These are phyloP conservation scores for Aplochiton taeniatus DNA, from an alignment of 2,797 vertebrate genomes.

Conservation along the genomic window DNA sequence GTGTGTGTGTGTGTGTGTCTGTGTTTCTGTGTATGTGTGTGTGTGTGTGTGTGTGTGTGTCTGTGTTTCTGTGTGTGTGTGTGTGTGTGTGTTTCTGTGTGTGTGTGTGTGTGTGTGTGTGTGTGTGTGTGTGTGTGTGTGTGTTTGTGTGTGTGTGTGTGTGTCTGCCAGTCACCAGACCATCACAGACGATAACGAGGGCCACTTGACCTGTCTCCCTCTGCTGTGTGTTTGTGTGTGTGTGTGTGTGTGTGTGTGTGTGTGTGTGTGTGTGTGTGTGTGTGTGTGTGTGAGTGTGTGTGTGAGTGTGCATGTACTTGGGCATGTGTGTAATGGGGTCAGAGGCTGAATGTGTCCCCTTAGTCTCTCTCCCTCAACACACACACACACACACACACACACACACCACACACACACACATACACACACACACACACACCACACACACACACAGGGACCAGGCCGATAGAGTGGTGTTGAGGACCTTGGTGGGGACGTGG, in stretches of 20 bases:
- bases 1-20: neutral
- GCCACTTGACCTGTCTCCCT: constrained; percentile 46
- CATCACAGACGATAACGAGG: constrained; percentile 29
- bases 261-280: too few relatives aligned
- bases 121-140: neutral
- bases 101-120: neutral
- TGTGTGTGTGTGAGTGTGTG: too few relatives aligned
- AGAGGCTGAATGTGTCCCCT: too few relatives aligned
- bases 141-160: neutral
- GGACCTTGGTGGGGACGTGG: neutral
- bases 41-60: neutral
- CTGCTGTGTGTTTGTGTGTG: too few relatives aligned
- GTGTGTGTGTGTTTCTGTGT: neutral
- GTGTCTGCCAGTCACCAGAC: neutral
- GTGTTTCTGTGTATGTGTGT: neutral
- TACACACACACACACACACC: neutral
- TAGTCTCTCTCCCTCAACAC: too few relatives aligned
- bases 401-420: too few relatives aligned
- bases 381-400: neutral
- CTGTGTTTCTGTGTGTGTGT: neutral
- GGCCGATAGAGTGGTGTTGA: constrained; percentile 30
- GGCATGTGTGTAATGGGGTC: too few relatives aligned
- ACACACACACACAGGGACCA: constrained; percentile 13
- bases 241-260: too few relatives aligned
- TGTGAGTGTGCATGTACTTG: too few relatives aligned